A percentile compares a stretch with the other conserved stretches of the same genome.
Conservation (phyloP, 1,140 invertebrate genomes). For the Dendrolimus punctatus region DNA sequence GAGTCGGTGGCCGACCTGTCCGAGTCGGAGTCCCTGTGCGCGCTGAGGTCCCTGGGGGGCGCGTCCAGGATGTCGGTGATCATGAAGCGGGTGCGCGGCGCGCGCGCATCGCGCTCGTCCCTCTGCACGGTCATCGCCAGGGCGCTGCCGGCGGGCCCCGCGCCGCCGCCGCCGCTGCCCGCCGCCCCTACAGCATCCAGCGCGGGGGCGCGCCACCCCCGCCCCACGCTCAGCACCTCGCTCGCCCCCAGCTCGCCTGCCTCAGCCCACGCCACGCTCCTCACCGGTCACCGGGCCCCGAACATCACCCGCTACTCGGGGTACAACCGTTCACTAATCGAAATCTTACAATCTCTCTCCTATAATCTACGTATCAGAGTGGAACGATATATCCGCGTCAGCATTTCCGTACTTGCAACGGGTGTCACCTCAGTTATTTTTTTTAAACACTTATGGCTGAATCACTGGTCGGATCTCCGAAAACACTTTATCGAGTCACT, state of each 20-base stretch:
- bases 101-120: slow-evolving; percentile 71
- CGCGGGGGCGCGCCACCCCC: slow-evolving; percentile 40
- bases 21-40: slow-evolving; percentile 57
- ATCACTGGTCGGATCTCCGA: no score
- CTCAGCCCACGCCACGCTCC: slow-evolving; percentile 9
- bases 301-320: slow-evolving; percentile 28
- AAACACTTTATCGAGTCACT: no score
- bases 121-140: slow-evolving; percentile 64
- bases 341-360: background rate
- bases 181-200: slow-evolving; percentile 55
- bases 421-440: background rate
- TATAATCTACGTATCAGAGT: background rate
- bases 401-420: slow-evolving; percentile 8
- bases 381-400: slow-evolving; percentile 3
- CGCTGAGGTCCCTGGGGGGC: slow-evolving; percentile 65
- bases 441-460: no score
- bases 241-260: slow-evolving; percentile 38
- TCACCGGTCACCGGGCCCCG: slow-evolving; percentile 32
- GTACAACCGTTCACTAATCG: slow-evolving; percentile 3
- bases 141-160: slow-evolving; percentile 43
- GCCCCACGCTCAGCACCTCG: slow-evolving; percentile 34
- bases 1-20: slow-evolving; percentile 58
- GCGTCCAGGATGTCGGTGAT: slow-evolving; percentile 84
- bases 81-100: slow-evolving; percentile 83
- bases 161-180: slow-evolving; percentile 38